Base-by-base conservation (phyloP, 2,113 vertebrate species). In the Acanthisitta chloris region DNA sequence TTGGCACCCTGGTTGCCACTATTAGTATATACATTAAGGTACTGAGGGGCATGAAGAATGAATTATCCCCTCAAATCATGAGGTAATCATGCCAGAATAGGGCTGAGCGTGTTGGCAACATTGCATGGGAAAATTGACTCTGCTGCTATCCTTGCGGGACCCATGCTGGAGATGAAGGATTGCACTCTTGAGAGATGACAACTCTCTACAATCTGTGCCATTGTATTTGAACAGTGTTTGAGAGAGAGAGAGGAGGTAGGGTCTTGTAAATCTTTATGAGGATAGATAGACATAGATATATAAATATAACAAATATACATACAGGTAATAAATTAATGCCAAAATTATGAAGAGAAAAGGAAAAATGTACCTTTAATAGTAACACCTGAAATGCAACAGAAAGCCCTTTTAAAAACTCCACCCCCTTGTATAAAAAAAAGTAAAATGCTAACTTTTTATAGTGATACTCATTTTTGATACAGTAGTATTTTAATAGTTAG, bases 1-100 rank as follows among this genome's bases (percentile, higher is more conserved):
- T 88, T 95, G 91, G 95, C 94, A 96, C 89, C 95, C 72, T 94
- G 90, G 93, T 85, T 85, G 92, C 85, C 65, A 69, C 77, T 94
- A 83, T 86, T 90, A 93, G 90, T 94, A 59, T 89, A 91, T 85
- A 88, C 71, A 84, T 90, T 93, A 95, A 93, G 83, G 86, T 96
- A 85, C 57, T 87, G 91, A 89, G 86, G 66, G 86, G 71, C 83
- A 71, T 49, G 88, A 90, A 91, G 92, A 94, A 89, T 87, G 86
- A 96, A 97, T 85, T 94, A 93, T 94, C 83, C 90, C 86, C 77
- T 94, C 85, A 96, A 91, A 95, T 96, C 92, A 90, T 90, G 81
- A 95, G 92, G 80, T 82, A 90, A 96, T 94, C 90, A 92, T 17
- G 5, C 83, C 86, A 95, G 74, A 95, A 91, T 65, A 90, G 61